Evolutionary conservation across 2,797 vertebrate genomes (phyloP).

Genomic region (Labroides dimidiatus): DNA sequence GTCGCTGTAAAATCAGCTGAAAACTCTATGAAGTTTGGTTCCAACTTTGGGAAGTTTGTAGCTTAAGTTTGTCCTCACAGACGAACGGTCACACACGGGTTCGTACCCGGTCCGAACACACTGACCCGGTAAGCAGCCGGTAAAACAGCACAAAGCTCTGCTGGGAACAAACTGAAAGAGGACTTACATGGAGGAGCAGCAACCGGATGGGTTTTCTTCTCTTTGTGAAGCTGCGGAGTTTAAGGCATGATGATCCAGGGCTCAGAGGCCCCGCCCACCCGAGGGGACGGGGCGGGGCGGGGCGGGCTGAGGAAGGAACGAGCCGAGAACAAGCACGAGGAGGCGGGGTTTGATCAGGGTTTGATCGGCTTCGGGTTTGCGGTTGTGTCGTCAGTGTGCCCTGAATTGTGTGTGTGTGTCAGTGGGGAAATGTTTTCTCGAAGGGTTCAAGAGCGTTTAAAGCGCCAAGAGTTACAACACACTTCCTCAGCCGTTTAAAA

Average conservation of each 20-base stretch:
- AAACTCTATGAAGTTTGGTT: conserved; percentile 6
- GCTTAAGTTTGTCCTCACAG: neutral
- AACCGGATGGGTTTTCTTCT: conserved; percentile 18
- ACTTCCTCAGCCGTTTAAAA: neutral
- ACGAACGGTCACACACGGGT: neutral
- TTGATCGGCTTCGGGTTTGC: neutral
- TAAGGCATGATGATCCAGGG: conserved; percentile 32
- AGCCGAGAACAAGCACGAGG: no score
- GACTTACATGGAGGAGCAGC: conserved; percentile 48
- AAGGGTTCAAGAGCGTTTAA: no score
- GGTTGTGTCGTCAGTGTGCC: neutral
- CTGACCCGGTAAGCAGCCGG: neutral
- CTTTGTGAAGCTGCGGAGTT: conserved; percentile 40
- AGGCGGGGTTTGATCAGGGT: neutral
- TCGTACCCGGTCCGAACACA: neutral
- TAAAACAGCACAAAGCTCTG: neutral
- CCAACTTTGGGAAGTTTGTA: conserved; percentile 34
- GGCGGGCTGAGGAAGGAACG: neutral
- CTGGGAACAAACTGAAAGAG: neutral
- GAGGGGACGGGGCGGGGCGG: neutral
- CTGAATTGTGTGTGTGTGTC: neutral
- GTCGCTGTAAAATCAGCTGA: neutral
- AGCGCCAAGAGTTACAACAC: no score
- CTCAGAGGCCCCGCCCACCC: conserved; percentile 40
- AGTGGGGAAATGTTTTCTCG: no score